Evolutionary conservation across 2,113 vertebrate species (phyloP), one percentile per base, ranked within the genome.

Genomic region (Carassius carassius): DNA sequence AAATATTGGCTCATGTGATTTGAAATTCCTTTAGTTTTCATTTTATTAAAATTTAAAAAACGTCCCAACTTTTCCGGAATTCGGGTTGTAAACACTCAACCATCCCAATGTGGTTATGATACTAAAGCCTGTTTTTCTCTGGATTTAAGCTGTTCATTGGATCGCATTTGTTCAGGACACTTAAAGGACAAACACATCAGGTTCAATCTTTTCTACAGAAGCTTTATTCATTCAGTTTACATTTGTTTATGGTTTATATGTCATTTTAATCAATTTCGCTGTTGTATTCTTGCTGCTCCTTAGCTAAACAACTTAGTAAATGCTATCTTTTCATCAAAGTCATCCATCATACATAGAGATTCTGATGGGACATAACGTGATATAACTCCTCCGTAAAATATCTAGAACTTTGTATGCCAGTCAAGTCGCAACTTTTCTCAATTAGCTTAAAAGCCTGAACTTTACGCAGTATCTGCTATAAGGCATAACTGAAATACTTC

Each of bases 201-300:
- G n/a, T 41, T 58, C 51, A 56, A 29, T 67, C 19, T 44, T 84
- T 60, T 92, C 92, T 94, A 94, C 88, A 90, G 89, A 93, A 94
- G 94, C 94, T 93, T 95, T 92, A 95, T 90, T 93, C 35, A 14
- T 75, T 85, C 5, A 32, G 12, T 70, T 70, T 83, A 67, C 41
- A 60, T 85, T 41, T 51, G 67, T 60, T 49, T 78, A 58, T 35
- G 2, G 17, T 70, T 69, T n/a, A 21, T 63, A 21, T 54, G 25
- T 11, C 63, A 17, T 29, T 56, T 73, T 73, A 44, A 44, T 44
- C 44, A 54, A 67, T 19, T 81, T 56, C 11, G 8, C 23, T 23
- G 12, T n/a, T 49, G 3, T 58, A 29, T 23, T 56, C 17, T 6
- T 58, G 17, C 6, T n/a, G 51, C 63, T 62, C 29, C 12, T 73